Conservation (phyloP, 2,888 invertebrate genomes). For the Leucozona laternaria region DNA sequence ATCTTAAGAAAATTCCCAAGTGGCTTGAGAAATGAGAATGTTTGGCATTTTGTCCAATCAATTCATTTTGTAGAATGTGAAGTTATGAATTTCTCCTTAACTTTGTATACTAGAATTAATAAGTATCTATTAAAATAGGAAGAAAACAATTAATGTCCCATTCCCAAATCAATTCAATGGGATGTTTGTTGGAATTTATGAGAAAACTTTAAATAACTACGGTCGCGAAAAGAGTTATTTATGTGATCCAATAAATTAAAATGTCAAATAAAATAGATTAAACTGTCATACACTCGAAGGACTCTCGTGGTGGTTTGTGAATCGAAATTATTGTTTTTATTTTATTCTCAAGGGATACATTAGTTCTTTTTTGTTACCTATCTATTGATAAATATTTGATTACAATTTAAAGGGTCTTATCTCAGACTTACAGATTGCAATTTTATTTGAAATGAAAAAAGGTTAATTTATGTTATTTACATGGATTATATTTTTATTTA, state of each 20-base stretch:
- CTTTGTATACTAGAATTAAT: too few relatives aligned
- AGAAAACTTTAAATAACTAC: slow-evolving; percentile 11
- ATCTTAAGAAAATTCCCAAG: too few relatives aligned
- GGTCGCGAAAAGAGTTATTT: slow-evolving; percentile 19
- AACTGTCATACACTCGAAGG: slow-evolving; percentile 9
- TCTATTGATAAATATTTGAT: slow-evolving; percentile 20
- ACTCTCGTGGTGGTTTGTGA: not conserved
- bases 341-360: not conserved
- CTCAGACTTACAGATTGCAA: not conserved
- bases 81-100: too few relatives aligned
- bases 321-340: slow-evolving; percentile 8
- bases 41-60: too few relatives aligned
- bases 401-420: not conserved
- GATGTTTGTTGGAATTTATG: not conserved
- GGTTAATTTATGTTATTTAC: too few relatives aligned
- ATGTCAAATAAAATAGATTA: slow-evolving; percentile 24
- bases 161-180: not conserved
- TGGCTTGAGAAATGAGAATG: too few relatives aligned
- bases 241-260: slow-evolving; percentile 22
- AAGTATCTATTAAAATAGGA: too few relatives aligned
- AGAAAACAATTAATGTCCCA: not conserved
- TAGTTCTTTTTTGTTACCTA: not conserved
- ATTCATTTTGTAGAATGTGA: too few relatives aligned
- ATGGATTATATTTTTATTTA: too few relatives aligned
- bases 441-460: not conserved